Evolutionary conservation across 2,797 vertebrate genomes (phyloP).

Genomic region (Alfaro cultratus): DNA sequence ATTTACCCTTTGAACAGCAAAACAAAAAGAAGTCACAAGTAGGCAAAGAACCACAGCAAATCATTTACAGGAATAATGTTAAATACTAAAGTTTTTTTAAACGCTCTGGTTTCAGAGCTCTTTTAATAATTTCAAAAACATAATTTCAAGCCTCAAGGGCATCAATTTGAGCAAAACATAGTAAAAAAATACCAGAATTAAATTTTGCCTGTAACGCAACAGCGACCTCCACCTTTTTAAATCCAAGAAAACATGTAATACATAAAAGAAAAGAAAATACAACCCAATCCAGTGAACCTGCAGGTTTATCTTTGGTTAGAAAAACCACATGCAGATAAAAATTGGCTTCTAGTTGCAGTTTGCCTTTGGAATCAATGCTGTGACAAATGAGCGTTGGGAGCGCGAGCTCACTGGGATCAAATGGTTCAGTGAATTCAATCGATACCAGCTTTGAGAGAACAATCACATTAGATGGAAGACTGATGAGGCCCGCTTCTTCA

Average conservation of each 20-base stretch:
- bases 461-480: constrained; percentile 8
- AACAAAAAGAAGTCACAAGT: no score
- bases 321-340: neutral
- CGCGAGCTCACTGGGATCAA: constrained; percentile 18
- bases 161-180: neutral
- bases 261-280: neutral
- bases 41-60: neutral
- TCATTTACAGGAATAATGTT: neutral
- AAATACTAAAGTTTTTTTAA: constrained; percentile 5
- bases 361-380: constrained; percentile 6
- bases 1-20: no score
- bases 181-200: neutral
- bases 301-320: neutral
- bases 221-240: neutral
- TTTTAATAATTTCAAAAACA: constrained; percentile 2
- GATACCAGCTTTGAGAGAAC: constrained; percentile 19
- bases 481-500: constrained; percentile 9
- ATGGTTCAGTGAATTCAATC: constrained; percentile 19
- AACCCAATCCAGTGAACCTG: neutral
- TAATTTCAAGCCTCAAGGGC: constrained; percentile 9
- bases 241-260: neutral
- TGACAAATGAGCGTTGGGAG: constrained; percentile 20
- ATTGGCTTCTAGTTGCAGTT: neutral
- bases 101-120: neutral
- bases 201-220: neutral